A percentile compares a stretch with the other conserved stretches of the same genome.
phyloP scores from a whole-genome alignment of 2,888 invertebrate genomes.

The Phania funesta region DNA sequence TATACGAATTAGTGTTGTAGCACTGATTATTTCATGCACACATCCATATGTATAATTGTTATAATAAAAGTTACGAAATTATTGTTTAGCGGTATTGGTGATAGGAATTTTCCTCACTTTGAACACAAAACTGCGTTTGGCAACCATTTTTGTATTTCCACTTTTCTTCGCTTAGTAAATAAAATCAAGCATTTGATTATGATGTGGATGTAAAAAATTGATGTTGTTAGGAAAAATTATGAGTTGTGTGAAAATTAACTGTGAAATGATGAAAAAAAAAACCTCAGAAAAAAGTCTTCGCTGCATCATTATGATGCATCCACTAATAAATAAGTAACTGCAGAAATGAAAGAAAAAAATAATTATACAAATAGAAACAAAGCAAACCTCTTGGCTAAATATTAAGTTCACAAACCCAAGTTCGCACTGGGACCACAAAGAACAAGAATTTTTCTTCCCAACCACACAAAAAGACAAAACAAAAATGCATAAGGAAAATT shows the following conservation, averaged over 20 bases:
- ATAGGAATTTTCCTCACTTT: background rate
- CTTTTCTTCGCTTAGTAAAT: slow-evolving; percentile 1
- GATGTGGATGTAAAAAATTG: slow-evolving; percentile 55
- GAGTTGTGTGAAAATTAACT: slow-evolving; percentile 59
- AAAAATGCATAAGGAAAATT: slow-evolving; percentile 4
- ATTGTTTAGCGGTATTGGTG: background rate
- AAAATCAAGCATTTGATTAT: slow-evolving; percentile 54
- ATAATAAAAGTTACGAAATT: no score
- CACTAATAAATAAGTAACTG: slow-evolving; percentile 50
- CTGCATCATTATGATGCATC: slow-evolving; percentile 51
- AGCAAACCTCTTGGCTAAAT: slow-evolving; percentile 41
- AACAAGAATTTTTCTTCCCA: slow-evolving; percentile 9
- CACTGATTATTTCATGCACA: no score
- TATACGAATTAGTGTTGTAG: no score
- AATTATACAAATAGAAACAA: slow-evolving; percentile 34
- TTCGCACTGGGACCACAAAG: slow-evolving; percentile 41
- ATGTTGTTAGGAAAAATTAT: slow-evolving; percentile 41
- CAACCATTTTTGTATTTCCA: background rate
- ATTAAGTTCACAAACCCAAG: slow-evolving; percentile 51
- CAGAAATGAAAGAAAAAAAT: slow-evolving; percentile 44
- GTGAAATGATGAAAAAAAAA: slow-evolving; percentile 42
- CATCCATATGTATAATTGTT: no score
- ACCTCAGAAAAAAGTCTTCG: background rate
- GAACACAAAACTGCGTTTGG: background rate
- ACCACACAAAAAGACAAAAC: slow-evolving; percentile 10